phyloP scores from a whole-genome alignment of 1,140 invertebrate genomes.

The Acarapis woodi region DNA sequence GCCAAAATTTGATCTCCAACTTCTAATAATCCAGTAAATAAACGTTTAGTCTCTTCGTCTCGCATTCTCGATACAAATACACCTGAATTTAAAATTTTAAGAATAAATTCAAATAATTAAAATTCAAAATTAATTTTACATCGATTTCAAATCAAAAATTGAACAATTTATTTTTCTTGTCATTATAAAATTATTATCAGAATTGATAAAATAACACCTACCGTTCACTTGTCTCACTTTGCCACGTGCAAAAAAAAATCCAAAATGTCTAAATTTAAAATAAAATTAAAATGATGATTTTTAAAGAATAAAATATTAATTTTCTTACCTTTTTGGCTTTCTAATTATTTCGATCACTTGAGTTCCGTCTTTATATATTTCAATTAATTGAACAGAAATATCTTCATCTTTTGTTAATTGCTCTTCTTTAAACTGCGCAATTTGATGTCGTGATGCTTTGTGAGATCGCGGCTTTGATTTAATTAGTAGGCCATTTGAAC shows the following conservation, averaged over 20 bases:
- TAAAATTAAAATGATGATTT: no score
- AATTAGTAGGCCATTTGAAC: no score
- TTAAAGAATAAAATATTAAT: no score
- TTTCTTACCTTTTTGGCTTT: no score
- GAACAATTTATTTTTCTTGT: not conserved
- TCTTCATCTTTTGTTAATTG: no score
- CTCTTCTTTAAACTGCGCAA: no score
- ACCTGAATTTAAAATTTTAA: conserved; percentile 14
- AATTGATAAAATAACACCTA: conserved; percentile 11
- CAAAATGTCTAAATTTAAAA: no score
- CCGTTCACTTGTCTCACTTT: conserved; percentile 16
- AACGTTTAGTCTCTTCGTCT: conserved; percentile 14
- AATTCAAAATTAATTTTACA: not conserved
- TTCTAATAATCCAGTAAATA: conserved; percentile 16
- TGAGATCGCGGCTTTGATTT: no score
- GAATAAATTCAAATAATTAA: not conserved
- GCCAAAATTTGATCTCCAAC: conserved; percentile 19
- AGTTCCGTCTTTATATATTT: no score
- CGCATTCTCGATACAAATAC: conserved; percentile 17
- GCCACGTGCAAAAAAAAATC: conserved; percentile 18
- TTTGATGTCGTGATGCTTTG: no score
- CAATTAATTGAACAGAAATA: no score
- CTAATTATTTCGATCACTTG: no score
- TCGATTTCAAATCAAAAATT: not conserved
- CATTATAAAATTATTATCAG: not conserved